Conservation (phyloP, 2,113 vertebrate genomes). For the Sphaerodactylus townsendi region DNA sequence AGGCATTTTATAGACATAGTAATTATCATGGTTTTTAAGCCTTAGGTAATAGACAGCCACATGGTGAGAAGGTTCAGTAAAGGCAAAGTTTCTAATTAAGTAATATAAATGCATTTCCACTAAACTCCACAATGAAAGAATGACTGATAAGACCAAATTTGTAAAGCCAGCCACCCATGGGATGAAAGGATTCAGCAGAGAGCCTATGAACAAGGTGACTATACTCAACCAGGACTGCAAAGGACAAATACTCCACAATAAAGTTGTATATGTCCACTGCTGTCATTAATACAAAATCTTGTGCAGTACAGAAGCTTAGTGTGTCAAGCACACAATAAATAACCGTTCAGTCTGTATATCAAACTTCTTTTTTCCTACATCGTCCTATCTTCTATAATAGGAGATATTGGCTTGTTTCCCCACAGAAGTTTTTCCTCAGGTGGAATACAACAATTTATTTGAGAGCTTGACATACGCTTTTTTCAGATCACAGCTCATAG, state of each 20-base stretch:
- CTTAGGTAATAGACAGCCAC: conserved; percentile 71
- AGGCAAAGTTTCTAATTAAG: conserved; percentile 74
- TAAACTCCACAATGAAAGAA: conserved; percentile 48
- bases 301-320: too few species aligned
- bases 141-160: conserved; percentile 66
- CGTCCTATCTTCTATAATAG: not conserved
- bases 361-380: not conserved
- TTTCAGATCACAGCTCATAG: too few species aligned
- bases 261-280: conserved; percentile 35
- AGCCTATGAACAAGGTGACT: conserved; percentile 48
- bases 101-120: conserved; percentile 69
- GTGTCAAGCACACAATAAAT: not conserved
- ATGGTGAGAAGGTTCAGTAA: conserved; percentile 66
- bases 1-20: conserved; percentile 65
- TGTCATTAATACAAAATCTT: conserved; percentile 23
- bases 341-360: not conserved
- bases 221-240: conserved; percentile 42
- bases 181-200: conserved; percentile 52
- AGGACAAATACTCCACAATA: conserved; percentile 48
- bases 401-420: too few species aligned
- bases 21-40: conserved; percentile 75
- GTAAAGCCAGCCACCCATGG: conserved; percentile 58
- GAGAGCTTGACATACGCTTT: too few species aligned
- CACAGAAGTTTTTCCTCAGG: too few species aligned
- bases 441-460: too few species aligned